Percentiles rank a stretch among this genome's conserved stretches.
These are phyloP conservation scores for Porites evermanni DNA, from an alignment of 92 coral and sea anemone genomes.

Conservation along the genomic window DNA sequence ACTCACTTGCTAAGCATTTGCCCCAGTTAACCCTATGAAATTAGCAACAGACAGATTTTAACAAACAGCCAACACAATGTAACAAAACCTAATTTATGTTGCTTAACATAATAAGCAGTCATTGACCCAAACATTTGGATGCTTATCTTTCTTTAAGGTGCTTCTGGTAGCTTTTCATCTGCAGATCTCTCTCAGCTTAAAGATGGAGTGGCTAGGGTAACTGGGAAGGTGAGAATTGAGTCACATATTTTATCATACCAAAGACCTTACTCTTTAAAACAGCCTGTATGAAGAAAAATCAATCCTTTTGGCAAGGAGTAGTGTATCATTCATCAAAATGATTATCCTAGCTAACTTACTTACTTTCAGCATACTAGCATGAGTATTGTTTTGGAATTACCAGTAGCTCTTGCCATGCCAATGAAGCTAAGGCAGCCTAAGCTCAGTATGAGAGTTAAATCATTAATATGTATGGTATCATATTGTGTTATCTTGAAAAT, in stretches of 20 bases:
- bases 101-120: not conserved
- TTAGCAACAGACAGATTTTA: not conserved
- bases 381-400: no score
- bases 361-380: no score
- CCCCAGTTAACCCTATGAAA: no score
- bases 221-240: slow-evolving; percentile 82
- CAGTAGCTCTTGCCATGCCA: not conserved
- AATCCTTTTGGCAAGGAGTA: not conserved
- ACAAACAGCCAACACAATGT: not conserved
- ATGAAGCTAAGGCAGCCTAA: not conserved
- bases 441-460: no score
- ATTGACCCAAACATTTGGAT: not conserved
- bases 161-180: slow-evolving; percentile 73
- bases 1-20: not conserved
- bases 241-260: not conserved
- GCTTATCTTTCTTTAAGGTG: not conserved
- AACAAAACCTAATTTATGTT: not conserved
- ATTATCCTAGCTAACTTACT: not conserved
- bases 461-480: no score
- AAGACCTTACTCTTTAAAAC: no score
- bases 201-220: slow-evolving; percentile 93
- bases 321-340: not conserved
- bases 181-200: slow-evolving; percentile 90
- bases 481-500: no score
- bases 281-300: not conserved